A percentile compares a stretch with the other conserved stretches of the same genome.
phyloP scores from a whole-genome alignment of 2,797 vertebrate genomes.

The Selene dorsalis region DNA sequence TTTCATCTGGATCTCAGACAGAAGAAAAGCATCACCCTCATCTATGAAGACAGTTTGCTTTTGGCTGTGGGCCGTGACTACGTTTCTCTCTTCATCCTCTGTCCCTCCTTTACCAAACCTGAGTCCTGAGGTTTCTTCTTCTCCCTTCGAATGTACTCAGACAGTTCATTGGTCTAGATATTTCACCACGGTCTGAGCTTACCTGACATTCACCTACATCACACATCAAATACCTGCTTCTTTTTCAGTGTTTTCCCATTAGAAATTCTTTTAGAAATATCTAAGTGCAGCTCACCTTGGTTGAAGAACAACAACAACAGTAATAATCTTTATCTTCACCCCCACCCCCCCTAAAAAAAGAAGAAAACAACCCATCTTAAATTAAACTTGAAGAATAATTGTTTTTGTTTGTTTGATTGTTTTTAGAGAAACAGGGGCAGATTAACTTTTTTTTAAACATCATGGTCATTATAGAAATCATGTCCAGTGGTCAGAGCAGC shows the following conservation, averaged over 20 bases:
- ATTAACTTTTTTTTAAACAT: neutral
- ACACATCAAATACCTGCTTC: neutral
- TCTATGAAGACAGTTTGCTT: slow-evolving; percentile 33
- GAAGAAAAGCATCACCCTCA: slow-evolving; percentile 49
- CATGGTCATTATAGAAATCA: neutral
- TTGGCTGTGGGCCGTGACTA: slow-evolving; percentile 43
- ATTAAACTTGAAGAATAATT: neutral
- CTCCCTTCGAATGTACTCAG: neutral
- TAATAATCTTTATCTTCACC: neutral
- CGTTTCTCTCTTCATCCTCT: slow-evolving; percentile 10
- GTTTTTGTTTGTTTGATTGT: neutral
- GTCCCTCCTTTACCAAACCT: slow-evolving; percentile 24
- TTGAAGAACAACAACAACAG: neutral
- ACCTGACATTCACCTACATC: neutral
- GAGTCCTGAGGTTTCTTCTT: neutral
- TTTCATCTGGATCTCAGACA: slow-evolving; percentile 51
- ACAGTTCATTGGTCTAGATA: neutral
- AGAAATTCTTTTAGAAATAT: neutral
- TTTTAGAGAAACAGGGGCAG: neutral
- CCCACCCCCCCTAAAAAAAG: too few species aligned
- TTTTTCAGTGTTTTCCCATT: neutral
- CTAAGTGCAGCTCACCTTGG: neutral
- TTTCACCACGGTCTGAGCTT: neutral
- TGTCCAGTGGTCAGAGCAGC: neutral
- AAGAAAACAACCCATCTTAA: neutral